Evolutionary conservation across 2,113 vertebrate genomes (phyloP).

Genomic region (Lagopus leucura): DNA sequence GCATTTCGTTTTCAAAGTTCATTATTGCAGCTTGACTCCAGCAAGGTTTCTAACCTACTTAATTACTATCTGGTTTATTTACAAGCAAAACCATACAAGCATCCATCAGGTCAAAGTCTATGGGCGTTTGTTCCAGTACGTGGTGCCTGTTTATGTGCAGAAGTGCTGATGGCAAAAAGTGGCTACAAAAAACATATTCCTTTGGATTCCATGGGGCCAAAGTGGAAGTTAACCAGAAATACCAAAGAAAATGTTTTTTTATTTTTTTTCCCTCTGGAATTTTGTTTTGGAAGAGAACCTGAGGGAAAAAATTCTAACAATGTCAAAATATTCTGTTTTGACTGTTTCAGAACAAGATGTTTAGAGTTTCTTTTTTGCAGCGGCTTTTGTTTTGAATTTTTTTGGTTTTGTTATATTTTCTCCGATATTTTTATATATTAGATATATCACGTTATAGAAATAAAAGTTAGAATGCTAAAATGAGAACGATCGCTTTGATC

Average conservation of each 20-base stretch:
- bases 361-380: slow-evolving; percentile 44
- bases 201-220: background rate
- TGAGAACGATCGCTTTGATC: slow-evolving; percentile 17
- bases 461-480: background rate
- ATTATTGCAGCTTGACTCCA: background rate
- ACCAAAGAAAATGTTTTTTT: background rate
- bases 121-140: background rate
- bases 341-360: slow-evolving; percentile 63
- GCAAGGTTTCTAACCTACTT: background rate
- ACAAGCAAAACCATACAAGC: background rate
- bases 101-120: background rate
- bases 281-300: slow-evolving; percentile 71
- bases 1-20: background rate
- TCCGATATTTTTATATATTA: background rate
- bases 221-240: slow-evolving; percentile 28
- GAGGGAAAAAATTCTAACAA: slow-evolving; percentile 65
- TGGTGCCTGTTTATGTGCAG: background rate
- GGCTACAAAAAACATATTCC: background rate
- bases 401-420: slow-evolving; percentile 30
- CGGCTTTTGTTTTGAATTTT: slow-evolving; percentile 63
- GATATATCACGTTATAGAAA: slow-evolving; percentile 12
- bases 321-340: slow-evolving; percentile 71
- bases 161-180: background rate
- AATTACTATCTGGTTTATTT: background rate
- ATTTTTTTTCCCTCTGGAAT: slow-evolving; percentile 30